These are phyloP conservation scores for Coracias cyanogaster DNA, from an alignment of 2,797 vertebrate genomes.

Conservation along the genomic window DNA sequence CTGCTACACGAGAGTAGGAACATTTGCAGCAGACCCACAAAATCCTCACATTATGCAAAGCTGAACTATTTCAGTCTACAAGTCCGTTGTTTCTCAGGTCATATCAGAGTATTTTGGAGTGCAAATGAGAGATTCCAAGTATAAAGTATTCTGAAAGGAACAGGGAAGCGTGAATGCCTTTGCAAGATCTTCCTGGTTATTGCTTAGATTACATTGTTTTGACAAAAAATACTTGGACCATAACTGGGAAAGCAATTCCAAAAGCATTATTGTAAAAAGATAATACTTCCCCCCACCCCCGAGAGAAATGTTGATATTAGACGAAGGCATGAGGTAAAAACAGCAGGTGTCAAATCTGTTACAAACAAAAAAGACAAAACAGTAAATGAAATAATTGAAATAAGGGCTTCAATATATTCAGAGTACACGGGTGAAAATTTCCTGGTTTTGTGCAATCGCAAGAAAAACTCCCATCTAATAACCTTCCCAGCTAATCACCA, in stretches of 20 bases:
- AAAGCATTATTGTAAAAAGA: slow-evolving; percentile 46
- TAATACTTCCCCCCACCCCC: background rate
- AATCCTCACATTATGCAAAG: background rate
- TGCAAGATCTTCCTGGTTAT: background rate
- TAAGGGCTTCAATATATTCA: slow-evolving; percentile 28
- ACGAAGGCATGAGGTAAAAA: slow-evolving; percentile 28
- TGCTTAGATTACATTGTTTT: slow-evolving; percentile 40
- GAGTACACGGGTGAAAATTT: slow-evolving; percentile 17
- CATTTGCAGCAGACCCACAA: background rate
- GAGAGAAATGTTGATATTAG: slow-evolving; percentile 17
- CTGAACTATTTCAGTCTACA: background rate
- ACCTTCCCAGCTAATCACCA: slow-evolving; percentile 36
- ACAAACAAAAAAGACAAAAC: slow-evolving; percentile 25
- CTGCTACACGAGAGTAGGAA: background rate
- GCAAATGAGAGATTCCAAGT: background rate
- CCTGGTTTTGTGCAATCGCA: background rate
- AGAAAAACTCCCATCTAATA: slow-evolving; percentile 40
- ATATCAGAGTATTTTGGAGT: background rate
- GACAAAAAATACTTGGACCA: background rate
- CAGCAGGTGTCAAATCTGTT: slow-evolving; percentile 56
- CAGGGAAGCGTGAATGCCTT: background rate
- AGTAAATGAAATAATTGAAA: slow-evolving; percentile 59
- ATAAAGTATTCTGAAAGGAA: background rate
- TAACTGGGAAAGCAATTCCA: slow-evolving; percentile 47
- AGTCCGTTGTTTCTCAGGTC: background rate